phyloP scores from a whole-genome alignment of 2,888 invertebrate genomes.

The Gryllus longicercus region DNA sequence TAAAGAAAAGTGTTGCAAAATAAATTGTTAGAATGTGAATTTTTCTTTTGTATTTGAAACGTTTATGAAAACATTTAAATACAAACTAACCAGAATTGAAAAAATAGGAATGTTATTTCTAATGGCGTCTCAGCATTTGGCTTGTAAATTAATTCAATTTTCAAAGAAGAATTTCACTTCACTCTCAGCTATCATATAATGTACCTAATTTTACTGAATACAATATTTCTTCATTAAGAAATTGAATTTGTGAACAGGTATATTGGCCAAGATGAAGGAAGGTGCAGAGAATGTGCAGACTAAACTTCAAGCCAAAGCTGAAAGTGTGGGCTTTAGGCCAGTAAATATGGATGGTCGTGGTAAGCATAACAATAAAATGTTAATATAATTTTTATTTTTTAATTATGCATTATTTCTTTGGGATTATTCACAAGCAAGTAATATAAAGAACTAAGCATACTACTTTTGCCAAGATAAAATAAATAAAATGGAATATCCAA shows the following conservation, averaged over 20 bases:
- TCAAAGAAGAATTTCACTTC: too few species aligned
- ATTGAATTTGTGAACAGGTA: conserved; percentile 56
- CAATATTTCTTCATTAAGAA: too few species aligned
- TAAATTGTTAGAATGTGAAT: too few species aligned
- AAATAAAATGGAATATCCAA: neutral
- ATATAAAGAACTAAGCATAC: neutral
- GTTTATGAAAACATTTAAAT: too few species aligned
- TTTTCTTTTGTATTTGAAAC: too few species aligned
- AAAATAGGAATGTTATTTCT: too few species aligned
- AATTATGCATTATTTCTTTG: neutral
- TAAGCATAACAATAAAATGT: conserved; percentile 45
- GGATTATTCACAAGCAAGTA: neutral
- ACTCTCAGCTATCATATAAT: too few species aligned
- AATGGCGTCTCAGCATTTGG: too few species aligned
- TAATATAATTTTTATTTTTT: neutral
- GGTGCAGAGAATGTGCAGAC: conserved; percentile 92
- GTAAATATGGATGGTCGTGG: conserved; percentile 58
- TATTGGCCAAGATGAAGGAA: conserved; percentile 93
- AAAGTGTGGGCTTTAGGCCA: conserved; percentile 69
- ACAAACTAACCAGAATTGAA: too few species aligned
- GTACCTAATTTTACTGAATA: too few species aligned
- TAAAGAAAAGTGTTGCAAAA: too few species aligned
- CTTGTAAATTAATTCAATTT: too few species aligned
- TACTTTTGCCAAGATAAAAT: neutral
- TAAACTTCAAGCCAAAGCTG: conserved; percentile 89